Conservation (phyloP, 2,113 vertebrate genomes). For the Hippoglossus stenolepis region DNA sequence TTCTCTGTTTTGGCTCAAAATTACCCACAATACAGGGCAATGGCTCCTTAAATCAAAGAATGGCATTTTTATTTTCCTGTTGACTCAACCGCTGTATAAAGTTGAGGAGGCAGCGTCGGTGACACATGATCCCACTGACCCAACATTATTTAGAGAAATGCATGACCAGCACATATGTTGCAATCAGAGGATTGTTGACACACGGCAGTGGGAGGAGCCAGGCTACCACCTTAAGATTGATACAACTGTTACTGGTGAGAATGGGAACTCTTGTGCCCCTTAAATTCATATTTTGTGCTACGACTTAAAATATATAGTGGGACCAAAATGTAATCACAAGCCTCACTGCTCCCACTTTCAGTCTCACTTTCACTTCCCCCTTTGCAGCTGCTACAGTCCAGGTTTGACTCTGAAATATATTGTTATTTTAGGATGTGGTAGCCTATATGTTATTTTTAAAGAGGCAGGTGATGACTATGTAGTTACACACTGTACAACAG, state of each 20-base stretch:
- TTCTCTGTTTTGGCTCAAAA: too few relatives aligned
- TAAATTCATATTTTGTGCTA: background rate
- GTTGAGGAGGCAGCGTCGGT: background rate
- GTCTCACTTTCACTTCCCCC: conserved; percentile 19
- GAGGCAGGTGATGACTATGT: background rate
- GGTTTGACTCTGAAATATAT: background rate
- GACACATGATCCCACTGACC: background rate
- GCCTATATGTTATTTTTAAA: background rate
- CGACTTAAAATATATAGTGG: background rate
- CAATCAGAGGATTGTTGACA: background rate
- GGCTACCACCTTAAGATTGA: background rate
- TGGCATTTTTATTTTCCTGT: background rate
- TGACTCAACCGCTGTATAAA: background rate
- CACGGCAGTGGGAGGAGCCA: background rate
- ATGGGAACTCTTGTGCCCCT: background rate
- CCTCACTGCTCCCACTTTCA: background rate
- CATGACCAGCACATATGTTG: background rate
- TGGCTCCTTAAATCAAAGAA: background rate
- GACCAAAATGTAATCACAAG: background rate
- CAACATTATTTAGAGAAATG: background rate
- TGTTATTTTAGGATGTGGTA: background rate
- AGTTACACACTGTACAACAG: too few relatives aligned
- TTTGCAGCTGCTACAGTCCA: background rate
- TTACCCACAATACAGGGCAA: too few relatives aligned
- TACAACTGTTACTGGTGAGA: background rate